phyloP scores from a whole-genome alignment of 2,113 vertebrate species.

The Aptenodytes patagonicus region DNA sequence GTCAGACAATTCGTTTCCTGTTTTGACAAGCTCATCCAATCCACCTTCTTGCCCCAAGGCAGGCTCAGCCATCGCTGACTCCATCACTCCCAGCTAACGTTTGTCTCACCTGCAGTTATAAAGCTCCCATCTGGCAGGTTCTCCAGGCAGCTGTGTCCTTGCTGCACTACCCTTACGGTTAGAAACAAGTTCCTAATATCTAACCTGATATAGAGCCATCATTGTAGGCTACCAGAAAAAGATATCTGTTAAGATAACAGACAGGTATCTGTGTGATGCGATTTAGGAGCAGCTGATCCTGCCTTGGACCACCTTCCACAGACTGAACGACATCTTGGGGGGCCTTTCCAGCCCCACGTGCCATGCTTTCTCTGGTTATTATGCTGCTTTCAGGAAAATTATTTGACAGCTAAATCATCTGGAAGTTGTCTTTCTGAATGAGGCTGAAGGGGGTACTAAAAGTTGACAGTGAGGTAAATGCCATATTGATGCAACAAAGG shows the following conservation, averaged over 20 bases:
- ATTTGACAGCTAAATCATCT: background rate
- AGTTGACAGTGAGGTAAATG: background rate
- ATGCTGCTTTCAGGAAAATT: background rate
- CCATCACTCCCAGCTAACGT: background rate
- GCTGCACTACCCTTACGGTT: background rate
- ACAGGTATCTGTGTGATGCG: background rate
- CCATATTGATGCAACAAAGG: background rate
- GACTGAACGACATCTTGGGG: accelerated
- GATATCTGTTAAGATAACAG: background rate
- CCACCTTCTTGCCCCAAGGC: background rate
- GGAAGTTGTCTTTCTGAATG: background rate
- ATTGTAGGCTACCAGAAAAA: background rate
- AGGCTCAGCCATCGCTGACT: accelerated
- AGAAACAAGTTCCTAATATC: background rate
- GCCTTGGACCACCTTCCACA: background rate
- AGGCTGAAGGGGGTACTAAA: background rate
- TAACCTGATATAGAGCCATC: background rate
- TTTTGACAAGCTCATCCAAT: background rate
- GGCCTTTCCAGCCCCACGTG: background rate
- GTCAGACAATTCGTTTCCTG: background rate
- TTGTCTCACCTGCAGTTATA: background rate
- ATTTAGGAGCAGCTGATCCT: background rate
- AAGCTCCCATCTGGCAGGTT: background rate
- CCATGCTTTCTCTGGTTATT: background rate
- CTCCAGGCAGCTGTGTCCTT: background rate